Evolutionary conservation across 1,140 invertebrate genomes (phyloP).

Genomic region (Lepidurus couesii): DNA sequence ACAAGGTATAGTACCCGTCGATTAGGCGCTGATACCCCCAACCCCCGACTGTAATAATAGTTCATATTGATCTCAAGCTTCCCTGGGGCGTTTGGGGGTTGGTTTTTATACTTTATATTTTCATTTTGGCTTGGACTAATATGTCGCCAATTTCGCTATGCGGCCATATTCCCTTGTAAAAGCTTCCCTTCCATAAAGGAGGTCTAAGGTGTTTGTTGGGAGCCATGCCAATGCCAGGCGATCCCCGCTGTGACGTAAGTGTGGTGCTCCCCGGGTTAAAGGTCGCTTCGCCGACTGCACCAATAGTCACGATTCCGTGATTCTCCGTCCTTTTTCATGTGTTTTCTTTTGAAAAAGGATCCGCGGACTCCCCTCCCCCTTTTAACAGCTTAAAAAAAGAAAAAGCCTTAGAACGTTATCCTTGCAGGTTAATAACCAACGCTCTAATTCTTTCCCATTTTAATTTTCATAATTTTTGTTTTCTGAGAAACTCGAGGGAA

Average conservation of each 20-base stretch:
- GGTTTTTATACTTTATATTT: not conserved
- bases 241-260: not conserved
- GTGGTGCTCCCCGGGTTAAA: constrained; percentile 5
- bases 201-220: not conserved
- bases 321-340: not conserved
- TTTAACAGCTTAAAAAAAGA: not conserved
- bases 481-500: no score
- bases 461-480: no score
- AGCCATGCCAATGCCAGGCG: constrained; percentile 2
- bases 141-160: not conserved
- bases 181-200: constrained; percentile 2
- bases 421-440: no score
- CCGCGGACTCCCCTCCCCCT: not conserved
- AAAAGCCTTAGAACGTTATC: not conserved
- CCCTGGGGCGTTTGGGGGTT: not conserved
- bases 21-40: no score
- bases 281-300: not conserved
- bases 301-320: constrained; percentile 18
- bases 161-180: not conserved
- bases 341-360: not conserved
- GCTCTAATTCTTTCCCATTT: no score
- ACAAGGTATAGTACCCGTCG: no score
- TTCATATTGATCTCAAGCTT: not conserved
- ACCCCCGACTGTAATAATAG: not conserved
- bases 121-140: not conserved